Conservation (phyloP, 2,888 invertebrate genomes). For the Chaetoderma sp. region DNA sequence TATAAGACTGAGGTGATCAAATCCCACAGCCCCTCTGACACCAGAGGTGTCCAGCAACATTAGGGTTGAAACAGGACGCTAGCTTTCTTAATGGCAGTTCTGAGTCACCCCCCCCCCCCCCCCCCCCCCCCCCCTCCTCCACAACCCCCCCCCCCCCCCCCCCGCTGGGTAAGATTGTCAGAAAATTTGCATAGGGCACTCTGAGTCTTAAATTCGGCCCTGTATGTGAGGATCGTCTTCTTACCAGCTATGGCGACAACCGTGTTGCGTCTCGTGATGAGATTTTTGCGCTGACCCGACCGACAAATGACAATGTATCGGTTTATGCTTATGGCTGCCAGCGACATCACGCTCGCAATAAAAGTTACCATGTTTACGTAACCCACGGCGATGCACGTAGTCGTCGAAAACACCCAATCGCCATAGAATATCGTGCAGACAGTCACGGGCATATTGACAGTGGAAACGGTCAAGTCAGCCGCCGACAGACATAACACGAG, state of each 20-base stretch:
- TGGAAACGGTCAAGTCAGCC: conserved; percentile 57
- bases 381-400: conserved; percentile 47
- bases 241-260: conserved; percentile 48
- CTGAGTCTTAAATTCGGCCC: too few species aligned
- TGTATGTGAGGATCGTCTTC: too few species aligned
- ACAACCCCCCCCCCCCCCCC: too few species aligned
- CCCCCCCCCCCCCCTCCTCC: too few species aligned
- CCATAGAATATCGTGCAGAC: conserved; percentile 42
- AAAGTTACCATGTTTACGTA: conserved; percentile 60
- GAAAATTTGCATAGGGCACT: too few species aligned
- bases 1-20: too few species aligned
- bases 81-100: too few species aligned
- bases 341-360: conserved; percentile 59
- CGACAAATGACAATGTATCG: conserved; percentile 60
- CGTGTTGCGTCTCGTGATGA: conserved; percentile 50
- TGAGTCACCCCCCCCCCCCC: too few species aligned
- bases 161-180: too few species aligned
- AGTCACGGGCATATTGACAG: conserved; percentile 56
- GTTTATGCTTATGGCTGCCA: conserved; percentile 62
- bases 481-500: conserved; percentile 52
- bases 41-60: too few species aligned
- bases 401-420: conserved; percentile 40
- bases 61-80: too few species aligned
- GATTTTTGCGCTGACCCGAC: conserved; percentile 40
- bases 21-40: too few species aligned